A percentile compares a stretch with the other conserved stretches of the same genome.
Evolutionary conservation across 2,888 invertebrate genomes (phyloP).

Genomic region (Megaustenia siamemsis): DNA sequence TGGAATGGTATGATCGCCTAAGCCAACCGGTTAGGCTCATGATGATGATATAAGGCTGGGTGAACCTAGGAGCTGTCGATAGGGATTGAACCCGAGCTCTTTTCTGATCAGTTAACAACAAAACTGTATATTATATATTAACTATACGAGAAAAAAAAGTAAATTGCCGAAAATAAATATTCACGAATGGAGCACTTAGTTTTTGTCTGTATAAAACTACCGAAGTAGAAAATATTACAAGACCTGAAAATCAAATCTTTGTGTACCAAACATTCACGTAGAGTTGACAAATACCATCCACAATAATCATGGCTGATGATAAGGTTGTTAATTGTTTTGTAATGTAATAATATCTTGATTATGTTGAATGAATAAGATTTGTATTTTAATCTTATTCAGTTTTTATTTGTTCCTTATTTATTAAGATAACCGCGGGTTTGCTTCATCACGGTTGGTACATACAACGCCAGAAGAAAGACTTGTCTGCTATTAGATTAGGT

Average conservation of each 20-base stretch:
- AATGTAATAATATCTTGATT: background rate
- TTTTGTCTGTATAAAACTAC: background rate
- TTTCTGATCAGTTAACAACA: no score
- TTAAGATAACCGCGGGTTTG: background rate
- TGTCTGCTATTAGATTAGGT: background rate
- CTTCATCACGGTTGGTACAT: background rate
- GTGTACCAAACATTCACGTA: background rate
- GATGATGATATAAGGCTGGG: no score
- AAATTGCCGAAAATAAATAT: background rate
- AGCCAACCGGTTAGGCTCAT: no score
- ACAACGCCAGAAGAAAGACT: background rate
- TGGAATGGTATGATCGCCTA: no score
- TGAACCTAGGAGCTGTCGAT: no score
- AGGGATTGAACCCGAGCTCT: no score
- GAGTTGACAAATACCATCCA: slow-evolving; percentile 4
- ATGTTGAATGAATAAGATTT: background rate
- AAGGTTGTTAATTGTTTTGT: slow-evolving; percentile 54
- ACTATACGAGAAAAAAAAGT: no score
- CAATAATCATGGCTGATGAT: slow-evolving; percentile 59
- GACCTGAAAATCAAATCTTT: background rate
- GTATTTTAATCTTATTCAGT: background rate
- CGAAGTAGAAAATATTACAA: background rate
- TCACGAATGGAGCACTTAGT: background rate
- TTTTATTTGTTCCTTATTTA: background rate
- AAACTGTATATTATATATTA: no score